phyloP scores from a whole-genome alignment of 2,113 vertebrate genomes.

The Phalacrocorax brasilianus region DNA sequence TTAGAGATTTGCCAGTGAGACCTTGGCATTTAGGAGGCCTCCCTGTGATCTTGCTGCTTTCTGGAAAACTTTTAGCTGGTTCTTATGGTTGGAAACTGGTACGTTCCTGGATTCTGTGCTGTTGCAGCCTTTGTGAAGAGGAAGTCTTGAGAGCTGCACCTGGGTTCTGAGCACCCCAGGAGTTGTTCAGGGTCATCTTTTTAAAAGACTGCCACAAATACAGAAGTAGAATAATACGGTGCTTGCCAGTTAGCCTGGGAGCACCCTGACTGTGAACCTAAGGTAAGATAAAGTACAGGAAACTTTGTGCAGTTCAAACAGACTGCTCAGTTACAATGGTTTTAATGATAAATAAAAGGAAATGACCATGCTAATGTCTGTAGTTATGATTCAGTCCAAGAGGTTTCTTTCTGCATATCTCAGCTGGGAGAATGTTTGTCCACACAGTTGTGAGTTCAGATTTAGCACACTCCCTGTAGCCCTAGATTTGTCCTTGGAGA shows the following conservation, averaged over 20 bases:
- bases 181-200: background rate
- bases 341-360: constrained; percentile 1
- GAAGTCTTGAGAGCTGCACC: background rate
- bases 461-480: background rate
- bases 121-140: background rate
- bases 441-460: background rate
- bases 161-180: background rate
- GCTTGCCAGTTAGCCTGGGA: background rate
- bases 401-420: background rate
- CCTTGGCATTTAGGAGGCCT: background rate
- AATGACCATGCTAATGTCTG: background rate
- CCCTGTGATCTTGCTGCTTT: background rate
- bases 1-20: background rate
- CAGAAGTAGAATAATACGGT: background rate
- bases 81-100: background rate
- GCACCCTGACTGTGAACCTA: background rate
- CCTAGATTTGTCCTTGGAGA: background rate
- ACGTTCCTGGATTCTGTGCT: background rate
- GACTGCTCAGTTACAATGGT: background rate
- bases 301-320: background rate
- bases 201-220: background rate
- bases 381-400: background rate
- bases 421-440: background rate
- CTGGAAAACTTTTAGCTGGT: background rate
- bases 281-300: background rate